Conservation (phyloP, 2,888 invertebrate genomes). For the Cylindroiulus punctatus region DNA sequence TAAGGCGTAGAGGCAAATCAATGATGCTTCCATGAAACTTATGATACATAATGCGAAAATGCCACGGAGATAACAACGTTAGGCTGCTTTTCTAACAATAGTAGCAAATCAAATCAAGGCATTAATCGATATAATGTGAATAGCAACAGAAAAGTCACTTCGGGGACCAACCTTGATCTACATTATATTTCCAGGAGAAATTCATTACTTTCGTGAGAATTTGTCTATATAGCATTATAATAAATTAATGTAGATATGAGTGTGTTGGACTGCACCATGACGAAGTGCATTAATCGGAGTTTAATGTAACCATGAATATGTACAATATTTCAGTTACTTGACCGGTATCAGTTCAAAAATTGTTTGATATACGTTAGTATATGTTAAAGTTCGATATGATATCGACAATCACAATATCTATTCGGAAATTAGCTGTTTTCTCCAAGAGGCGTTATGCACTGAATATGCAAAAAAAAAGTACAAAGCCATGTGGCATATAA, state of each 20-base stretch:
- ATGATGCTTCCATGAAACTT: not conserved
- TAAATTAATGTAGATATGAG: too few relatives aligned
- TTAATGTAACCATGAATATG: too few relatives aligned
- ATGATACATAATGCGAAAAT: conserved; percentile 22
- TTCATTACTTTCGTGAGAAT: not conserved
- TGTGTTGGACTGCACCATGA: too few relatives aligned
- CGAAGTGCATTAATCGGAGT: too few relatives aligned
- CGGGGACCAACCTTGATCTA: not conserved
- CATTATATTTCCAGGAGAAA: not conserved
- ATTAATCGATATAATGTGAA: conserved; percentile 14
- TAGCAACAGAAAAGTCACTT: not conserved
- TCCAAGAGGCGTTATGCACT: not conserved
- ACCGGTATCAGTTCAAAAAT: too few relatives aligned
- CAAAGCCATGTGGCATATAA: not conserved
- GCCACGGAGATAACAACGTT: not conserved
- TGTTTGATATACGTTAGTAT: too few relatives aligned
- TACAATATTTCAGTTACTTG: too few relatives aligned
- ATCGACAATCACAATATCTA: too few relatives aligned
- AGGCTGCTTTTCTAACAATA: conserved; percentile 21
- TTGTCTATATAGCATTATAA: too few relatives aligned
- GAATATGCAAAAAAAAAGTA: not conserved
- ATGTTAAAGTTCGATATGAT: too few relatives aligned
- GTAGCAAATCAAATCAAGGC: not conserved
- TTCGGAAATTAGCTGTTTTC: not conserved
- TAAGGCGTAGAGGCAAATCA: conserved; percentile 1